A percentile compares a stretch with the other conserved stretches of the same genome.
These are phyloP conservation scores for Trissonchulus sp. DNA, from an alignment of 2,888 invertebrate species.

Conservation along the genomic window DNA sequence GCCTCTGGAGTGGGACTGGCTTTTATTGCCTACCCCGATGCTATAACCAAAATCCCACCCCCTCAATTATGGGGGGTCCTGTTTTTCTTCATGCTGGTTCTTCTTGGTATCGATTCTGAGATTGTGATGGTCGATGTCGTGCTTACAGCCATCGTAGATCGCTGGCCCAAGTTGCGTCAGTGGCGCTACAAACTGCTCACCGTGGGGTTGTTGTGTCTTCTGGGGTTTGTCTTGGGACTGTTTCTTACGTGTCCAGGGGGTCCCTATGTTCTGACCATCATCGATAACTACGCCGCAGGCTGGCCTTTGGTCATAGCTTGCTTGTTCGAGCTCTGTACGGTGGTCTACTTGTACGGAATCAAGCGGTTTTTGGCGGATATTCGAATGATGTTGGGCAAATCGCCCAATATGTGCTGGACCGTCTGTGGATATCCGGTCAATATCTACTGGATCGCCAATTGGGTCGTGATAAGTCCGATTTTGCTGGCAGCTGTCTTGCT, in stretches of 20 bases:
- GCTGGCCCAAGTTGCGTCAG: constrained; percentile 49
- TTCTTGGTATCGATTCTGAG: constrained; percentile 28
- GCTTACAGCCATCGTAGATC: constrained; percentile 56
- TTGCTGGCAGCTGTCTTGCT: not conserved
- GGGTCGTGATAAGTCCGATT: constrained; percentile 19
- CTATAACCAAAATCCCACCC: not conserved
- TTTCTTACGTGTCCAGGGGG: constrained; percentile 36
- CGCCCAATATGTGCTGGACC: not conserved
- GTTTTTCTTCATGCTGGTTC: constrained; percentile 27
- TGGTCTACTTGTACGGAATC: constrained; percentile 56
- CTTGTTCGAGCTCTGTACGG: constrained; percentile 58
- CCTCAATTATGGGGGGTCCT: constrained; percentile 16
- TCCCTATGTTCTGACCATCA: constrained; percentile 55
- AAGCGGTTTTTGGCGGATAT: constrained; percentile 28
- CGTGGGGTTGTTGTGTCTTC: constrained; percentile 25
- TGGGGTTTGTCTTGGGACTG: constrained; percentile 27
- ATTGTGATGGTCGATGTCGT: constrained; percentile 53
- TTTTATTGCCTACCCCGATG: constrained; percentile 29
- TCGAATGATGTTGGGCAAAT: constrained; percentile 14
- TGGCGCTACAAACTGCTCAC: constrained; percentile 26
- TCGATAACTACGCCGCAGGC: constrained; percentile 56
- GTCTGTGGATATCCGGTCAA: constrained; percentile 26
- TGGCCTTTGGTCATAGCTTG: constrained; percentile 56
- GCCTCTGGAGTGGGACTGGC: constrained; percentile 26
- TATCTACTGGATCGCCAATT: constrained; percentile 29